Base-by-base conservation (phyloP, 2,888 invertebrate species). In the Harpalus rufipes region DNA sequence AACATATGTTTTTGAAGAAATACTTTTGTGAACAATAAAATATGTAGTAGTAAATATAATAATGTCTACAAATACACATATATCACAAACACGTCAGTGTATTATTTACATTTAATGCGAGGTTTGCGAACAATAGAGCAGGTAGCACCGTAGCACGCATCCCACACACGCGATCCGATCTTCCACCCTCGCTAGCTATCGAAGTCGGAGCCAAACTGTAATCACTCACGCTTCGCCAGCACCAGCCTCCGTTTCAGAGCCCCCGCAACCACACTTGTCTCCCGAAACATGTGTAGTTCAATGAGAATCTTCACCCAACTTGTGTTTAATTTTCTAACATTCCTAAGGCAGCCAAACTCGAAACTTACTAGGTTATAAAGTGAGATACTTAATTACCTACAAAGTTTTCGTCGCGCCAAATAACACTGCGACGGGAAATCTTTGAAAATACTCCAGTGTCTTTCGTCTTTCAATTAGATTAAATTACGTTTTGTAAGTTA, bases 361-460 rank as follows among this genome's bases (percentile, higher is more conserved):
- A 84, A 76, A 79, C 72, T 78, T 63, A 61, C 65, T 51, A 78
- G 84, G 84, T 78, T 78, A 65, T 84, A 84, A 84, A 84, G 78
- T 84, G 84, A 84, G 56, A 84, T 78, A 84, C 84, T 84, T 84
- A 84, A 84, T 84, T 84, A 84, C 78, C 78, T 76, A 63, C 63
- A 78, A 84, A 84, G 63, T 82, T 84, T 84, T 65, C 51, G 63
- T 58, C 78, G 4, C 63, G 51, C 21, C 44, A 56, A 56, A 41
- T 44, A 83, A 76, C 61, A 78, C 41, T 63, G 25, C 21, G 41
- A 25, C 59, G 18, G 63, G 83, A 59, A 84, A 83, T 72, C 74
- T 76, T 74, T 83, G 74, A 78, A 44, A 61, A 78, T 78, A 41
- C 39, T 7, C 59, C 14, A 82, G 18, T 32, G 44, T 82, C 72